Evolutionary conservation across 2,113 vertebrate species (phyloP), one percentile per base, ranked within the genome.

Genomic region (Noturus placidus): DNA sequence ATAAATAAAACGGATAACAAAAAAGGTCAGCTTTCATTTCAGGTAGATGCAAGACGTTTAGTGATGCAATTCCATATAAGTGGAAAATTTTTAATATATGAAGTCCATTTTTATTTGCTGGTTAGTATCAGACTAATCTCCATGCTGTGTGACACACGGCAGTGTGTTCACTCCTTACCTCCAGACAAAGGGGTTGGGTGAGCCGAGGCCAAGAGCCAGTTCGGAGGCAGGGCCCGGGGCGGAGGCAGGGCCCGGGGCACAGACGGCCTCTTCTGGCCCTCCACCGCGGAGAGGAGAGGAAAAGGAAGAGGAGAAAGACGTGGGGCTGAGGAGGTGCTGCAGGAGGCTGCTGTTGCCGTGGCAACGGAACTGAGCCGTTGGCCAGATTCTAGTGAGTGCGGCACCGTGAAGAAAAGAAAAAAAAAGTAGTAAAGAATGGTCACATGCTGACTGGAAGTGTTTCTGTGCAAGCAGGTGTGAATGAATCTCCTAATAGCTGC

Each of bases 311-410:
- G 96, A 63, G 57, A 50, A 84, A 46, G 50, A 72, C 33, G 46
- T 93, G 93, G 97, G 96, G 91, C 96, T 97, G 89, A 97, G 96
- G 92, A 93, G 92, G 93, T 96, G 96, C 93, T 96, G 97, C 90
- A 96, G 96, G 93, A 96, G 95, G 88, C 97, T 97, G 92, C 97
- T 97, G 92, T 95, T 96, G 96, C 97, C 96, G 94, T 97, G 97
- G 95, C 96, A 97, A 95, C 95, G 96, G 93, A 95, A 94, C 94
- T 94, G 95, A 92, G 96, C 94, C 91, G 97, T 91, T 91, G 97
- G 95, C 95, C 97, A 98, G 95, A 99, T 97, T 98, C 97, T 99
- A 96, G 95, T 94, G 94, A 93, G 87, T 93, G 67, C 61, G 56
- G 82, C 83, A 82, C 50, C 50, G n/a, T 38, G 50, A 72, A 70